Conservation (phyloP, 2,888 invertebrate genomes). For the Flexamia atlantica region DNA sequence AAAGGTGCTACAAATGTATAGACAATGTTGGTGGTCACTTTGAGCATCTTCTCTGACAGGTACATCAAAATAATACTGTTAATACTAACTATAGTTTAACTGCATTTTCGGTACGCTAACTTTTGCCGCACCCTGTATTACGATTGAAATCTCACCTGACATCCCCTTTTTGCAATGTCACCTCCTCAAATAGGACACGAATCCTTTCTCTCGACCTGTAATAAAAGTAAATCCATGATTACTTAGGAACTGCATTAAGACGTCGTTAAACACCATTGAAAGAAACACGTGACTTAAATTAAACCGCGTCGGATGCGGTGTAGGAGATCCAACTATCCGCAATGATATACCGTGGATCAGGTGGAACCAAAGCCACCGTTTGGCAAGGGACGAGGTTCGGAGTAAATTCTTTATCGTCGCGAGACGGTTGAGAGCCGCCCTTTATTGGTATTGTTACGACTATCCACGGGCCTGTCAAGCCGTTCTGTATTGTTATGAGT, state of each 20-base stretch:
- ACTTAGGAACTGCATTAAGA: too few species aligned
- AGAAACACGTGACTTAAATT: too few species aligned
- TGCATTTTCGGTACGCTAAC: too few species aligned
- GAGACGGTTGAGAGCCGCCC: constrained; percentile 7
- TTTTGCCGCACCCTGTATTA: too few species aligned
- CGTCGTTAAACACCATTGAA: too few species aligned
- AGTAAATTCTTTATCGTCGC: constrained; percentile 9
- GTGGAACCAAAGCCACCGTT: neutral
- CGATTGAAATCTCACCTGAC: constrained; percentile 83
- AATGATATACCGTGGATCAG: neutral
- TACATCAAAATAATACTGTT: too few species aligned
- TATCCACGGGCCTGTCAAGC: neutral
- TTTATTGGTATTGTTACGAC: constrained; percentile 37
- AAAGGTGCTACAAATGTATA: too few species aligned
- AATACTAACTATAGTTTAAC: too few species aligned
- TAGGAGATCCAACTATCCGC: neutral
- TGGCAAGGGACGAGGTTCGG: constrained; percentile 24
- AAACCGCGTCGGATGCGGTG: too few species aligned
- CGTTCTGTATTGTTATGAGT: constrained; percentile 7
- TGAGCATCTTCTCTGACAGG: too few species aligned
- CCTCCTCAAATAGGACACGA: constrained; percentile 89
- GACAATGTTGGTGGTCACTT: too few species aligned
- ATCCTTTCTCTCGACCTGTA: constrained; percentile 85
- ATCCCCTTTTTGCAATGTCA: constrained; percentile 86
- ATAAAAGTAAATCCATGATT: constrained; percentile 69